phyloP scores from a whole-genome alignment of 1,140 invertebrate species.

The Geopemphigus sp. region DNA sequence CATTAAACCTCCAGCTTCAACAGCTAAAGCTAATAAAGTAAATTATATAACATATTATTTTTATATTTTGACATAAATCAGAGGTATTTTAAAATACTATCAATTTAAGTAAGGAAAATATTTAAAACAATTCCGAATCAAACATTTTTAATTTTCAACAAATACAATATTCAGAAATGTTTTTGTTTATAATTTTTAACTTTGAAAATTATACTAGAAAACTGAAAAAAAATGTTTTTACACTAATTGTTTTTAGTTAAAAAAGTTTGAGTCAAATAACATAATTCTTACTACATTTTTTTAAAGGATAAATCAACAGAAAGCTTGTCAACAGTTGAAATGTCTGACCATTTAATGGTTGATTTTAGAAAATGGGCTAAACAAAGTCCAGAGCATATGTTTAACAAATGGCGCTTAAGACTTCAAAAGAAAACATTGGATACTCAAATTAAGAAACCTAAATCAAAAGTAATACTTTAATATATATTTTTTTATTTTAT shows the following conservation, averaged over 20 bases:
- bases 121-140: background rate
- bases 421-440: slow-evolving; percentile 58
- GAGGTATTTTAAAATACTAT: background rate
- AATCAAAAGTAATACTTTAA: slow-evolving; percentile 51
- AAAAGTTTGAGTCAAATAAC: background rate
- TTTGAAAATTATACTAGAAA: too few species aligned
- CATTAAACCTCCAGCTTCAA: slow-evolving; percentile 68
- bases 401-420: slow-evolving; percentile 67
- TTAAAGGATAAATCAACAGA: slow-evolving; percentile 61
- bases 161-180: too few species aligned
- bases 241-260: too few species aligned
- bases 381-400: slow-evolving; percentile 71
- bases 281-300: background rate
- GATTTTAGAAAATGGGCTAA: slow-evolving; percentile 74
- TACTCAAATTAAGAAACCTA: slow-evolving; percentile 47
- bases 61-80: background rate
- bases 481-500: too few species aligned
- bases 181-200: too few species aligned
- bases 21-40: slow-evolving; percentile 61
- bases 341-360: slow-evolving; percentile 66
- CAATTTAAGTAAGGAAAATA: background rate
- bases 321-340: slow-evolving; percentile 58
- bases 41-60: slow-evolving; percentile 20
- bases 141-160: background rate
- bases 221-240: too few species aligned